These are phyloP conservation scores for Trimorus sp. DNA, from an alignment of 2,888 invertebrate species.

Conservation along the genomic window DNA sequence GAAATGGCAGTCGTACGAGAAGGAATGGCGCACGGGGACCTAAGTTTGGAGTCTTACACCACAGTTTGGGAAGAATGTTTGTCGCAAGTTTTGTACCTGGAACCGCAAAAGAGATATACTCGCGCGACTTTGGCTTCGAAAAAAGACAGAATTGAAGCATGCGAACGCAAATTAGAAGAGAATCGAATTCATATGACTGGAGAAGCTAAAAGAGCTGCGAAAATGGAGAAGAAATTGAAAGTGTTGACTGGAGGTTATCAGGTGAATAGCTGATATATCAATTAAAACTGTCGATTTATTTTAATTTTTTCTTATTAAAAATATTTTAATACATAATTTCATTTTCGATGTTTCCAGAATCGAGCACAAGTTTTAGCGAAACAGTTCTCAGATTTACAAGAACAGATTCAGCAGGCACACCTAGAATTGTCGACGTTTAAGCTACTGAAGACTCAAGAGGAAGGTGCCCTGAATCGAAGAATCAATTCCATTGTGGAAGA, in stretches of 20 bases:
- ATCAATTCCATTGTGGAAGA: constrained; percentile 95
- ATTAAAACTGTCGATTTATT: not conserved
- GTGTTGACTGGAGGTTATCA: constrained; percentile 97
- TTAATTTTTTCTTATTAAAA: too few relatives aligned
- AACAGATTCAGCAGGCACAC: constrained; percentile 94
- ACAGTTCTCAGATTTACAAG: constrained; percentile 92
- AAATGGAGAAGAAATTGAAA: constrained; percentile 98
- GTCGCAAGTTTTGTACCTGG: constrained; percentile 94
- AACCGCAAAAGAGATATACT: constrained; percentile 95
- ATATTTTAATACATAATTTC: too few relatives aligned
- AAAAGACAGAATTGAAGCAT: constrained; percentile 96
- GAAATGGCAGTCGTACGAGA: constrained; percentile 96
- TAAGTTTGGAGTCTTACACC: constrained; percentile 94
- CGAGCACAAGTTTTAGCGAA: constrained; percentile 93
- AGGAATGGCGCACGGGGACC: constrained; percentile 97
- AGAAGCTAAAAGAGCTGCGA: constrained; percentile 97
- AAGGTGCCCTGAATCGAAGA: constrained; percentile 93
- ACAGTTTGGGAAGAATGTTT: constrained; percentile 99
- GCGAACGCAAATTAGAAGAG: constrained; percentile 95
- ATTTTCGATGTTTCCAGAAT: constrained; percentile 83
- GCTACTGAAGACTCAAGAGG: constrained; percentile 94
- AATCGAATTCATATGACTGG: constrained; percentile 98
- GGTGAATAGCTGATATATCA: constrained; percentile 73
- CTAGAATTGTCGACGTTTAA: constrained; percentile 95
- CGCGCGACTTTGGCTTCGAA: constrained; percentile 97